These are phyloP conservation scores for Eugnorisma glareosa DNA, from an alignment of 2,888 invertebrate genomes.

Conservation along the genomic window DNA sequence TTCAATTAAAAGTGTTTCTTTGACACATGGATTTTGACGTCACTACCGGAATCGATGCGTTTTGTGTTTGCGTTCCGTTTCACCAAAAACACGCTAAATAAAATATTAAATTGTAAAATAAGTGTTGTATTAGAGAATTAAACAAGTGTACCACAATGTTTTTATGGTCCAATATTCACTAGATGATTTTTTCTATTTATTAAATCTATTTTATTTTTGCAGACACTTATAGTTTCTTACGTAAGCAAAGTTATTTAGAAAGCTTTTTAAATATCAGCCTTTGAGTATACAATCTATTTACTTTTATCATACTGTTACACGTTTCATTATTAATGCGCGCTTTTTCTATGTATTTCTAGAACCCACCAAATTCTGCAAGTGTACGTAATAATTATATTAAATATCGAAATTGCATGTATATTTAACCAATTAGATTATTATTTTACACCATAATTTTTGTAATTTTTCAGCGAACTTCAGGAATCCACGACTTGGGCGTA, in stretches of 20 bases:
- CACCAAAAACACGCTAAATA: no score
- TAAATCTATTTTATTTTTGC: constrained; percentile 39
- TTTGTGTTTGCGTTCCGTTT: no score
- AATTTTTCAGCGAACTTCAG: constrained; percentile 26
- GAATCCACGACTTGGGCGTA: constrained; percentile 55
- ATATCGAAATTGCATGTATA: neutral
- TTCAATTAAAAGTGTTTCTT: no score
- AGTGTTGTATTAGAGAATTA: no score
- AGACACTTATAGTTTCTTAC: constrained; percentile 68
- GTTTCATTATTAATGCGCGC: no score
- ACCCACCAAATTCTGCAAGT: constrained; percentile 12
- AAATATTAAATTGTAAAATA: neutral
- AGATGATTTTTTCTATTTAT: neutral
- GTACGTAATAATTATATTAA: constrained; percentile 31
- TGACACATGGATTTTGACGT: no score
- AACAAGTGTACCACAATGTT: no score
- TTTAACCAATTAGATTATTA: neutral
- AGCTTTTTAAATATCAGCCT: neutral
- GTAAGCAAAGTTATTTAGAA: constrained; percentile 58
- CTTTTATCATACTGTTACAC: neutral
- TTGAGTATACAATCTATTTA: neutral
- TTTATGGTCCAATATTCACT: no score
- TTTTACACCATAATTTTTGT: neutral
- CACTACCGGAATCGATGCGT: no score
- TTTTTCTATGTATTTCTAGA: constrained; percentile 23